Percentiles rank a stretch among this genome's conserved stretches.
phyloP scores from a whole-genome alignment of 2,888 invertebrate genomes.

The Sminthurides aquaticus region DNA sequence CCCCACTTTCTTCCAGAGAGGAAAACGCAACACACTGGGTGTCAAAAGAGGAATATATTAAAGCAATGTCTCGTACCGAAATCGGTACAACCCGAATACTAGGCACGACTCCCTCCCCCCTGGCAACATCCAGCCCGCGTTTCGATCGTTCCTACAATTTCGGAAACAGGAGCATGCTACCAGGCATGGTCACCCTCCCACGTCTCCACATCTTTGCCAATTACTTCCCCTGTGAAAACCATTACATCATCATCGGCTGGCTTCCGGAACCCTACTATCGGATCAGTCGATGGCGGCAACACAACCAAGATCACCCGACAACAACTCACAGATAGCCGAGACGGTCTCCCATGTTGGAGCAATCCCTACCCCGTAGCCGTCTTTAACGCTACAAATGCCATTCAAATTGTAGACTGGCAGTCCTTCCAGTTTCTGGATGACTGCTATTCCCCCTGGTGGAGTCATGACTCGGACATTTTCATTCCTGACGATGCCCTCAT shows the following conservation, averaged over 20 bases:
- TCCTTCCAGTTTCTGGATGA: background rate
- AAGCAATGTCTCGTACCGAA: too few species aligned
- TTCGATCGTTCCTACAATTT: too few species aligned
- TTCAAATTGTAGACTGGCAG: background rate
- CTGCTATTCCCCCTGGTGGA: background rate
- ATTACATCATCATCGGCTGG: background rate
- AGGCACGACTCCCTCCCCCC: too few species aligned
- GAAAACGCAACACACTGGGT: too few species aligned
- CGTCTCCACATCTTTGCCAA: background rate
- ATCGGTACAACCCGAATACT: too few species aligned
- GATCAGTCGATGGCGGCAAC: background rate
- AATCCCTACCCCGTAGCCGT: background rate
- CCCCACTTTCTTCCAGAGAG: too few species aligned
- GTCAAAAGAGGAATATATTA: too few species aligned
- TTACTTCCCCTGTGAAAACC: conserved; percentile 9
- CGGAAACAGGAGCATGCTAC: too few species aligned
- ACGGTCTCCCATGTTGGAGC: too few species aligned
- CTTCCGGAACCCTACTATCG: background rate
- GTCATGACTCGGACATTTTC: background rate
- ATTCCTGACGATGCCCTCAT: background rate
- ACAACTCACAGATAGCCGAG: background rate
- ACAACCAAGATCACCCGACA: background rate
- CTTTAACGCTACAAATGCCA: background rate
- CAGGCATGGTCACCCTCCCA: background rate
- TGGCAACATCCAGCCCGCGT: too few species aligned